phyloP scores from a whole-genome alignment of 2,797 vertebrate species.

The Oophaga sylvatica region DNA sequence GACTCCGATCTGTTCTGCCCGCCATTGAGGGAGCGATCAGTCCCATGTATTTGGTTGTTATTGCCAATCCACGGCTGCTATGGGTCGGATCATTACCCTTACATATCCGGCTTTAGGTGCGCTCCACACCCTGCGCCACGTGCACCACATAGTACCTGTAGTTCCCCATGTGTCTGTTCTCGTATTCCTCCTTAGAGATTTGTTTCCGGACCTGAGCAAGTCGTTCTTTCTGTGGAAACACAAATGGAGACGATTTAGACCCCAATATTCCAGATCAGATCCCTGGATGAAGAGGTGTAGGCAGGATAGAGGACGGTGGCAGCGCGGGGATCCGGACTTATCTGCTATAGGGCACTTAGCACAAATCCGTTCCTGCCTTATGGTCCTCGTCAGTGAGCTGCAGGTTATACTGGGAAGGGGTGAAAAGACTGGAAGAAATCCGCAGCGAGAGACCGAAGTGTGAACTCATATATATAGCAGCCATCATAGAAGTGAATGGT shows the following conservation, averaged over 20 bases:
- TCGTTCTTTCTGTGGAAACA: constrained; percentile 88
- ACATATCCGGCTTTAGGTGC: not conserved
- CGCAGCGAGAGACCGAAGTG: no score
- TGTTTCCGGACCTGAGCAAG: constrained; percentile 95
- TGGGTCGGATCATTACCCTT: not conserved
- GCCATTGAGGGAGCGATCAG: not conserved
- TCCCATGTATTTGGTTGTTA: not conserved
- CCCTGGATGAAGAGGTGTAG: no score
- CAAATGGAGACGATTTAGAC: not conserved
- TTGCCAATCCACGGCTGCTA: not conserved
- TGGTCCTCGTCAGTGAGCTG: not conserved
- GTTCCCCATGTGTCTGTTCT: constrained; percentile 96
- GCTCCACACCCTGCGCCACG: not conserved
- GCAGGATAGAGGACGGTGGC: no score
- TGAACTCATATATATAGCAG: no score
- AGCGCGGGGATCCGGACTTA: not conserved
- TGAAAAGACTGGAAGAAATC: not conserved
- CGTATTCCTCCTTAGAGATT: constrained; percentile 92
- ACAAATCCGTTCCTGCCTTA: not conserved
- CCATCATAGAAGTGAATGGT: no score
- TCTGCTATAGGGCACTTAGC: no score
- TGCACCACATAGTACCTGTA: constrained; percentile 82
- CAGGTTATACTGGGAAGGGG: not conserved
- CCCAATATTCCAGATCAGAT: not conserved
- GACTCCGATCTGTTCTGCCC: not conserved